Conservation (phyloP, 2,113 vertebrate species). For the Xiphophorus hellerii region DNA sequence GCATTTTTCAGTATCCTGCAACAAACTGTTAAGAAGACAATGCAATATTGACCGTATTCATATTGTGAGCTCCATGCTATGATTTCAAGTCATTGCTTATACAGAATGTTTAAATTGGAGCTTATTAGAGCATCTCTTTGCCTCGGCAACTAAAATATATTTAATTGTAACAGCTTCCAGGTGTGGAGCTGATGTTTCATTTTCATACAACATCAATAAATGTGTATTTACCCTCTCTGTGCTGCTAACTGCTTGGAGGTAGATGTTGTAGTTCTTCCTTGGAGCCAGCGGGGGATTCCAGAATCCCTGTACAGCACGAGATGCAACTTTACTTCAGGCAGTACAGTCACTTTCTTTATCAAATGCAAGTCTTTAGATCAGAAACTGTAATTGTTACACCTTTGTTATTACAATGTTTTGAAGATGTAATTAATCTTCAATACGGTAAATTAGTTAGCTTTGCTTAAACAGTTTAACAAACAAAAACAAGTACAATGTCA, state of each 20-base stretch:
- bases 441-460: background rate
- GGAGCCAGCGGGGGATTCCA: slow-evolving; percentile 96
- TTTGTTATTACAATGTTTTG: background rate
- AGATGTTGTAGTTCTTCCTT: slow-evolving; percentile 98
- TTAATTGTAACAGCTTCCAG: background rate
- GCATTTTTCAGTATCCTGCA: background rate
- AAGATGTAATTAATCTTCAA: background rate
- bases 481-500: background rate
- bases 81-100: background rate
- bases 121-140: background rate
- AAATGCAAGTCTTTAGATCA: background rate
- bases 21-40: background rate
- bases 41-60: background rate
- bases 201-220: slow-evolving; percentile 5
- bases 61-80: too few species aligned
- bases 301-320: slow-evolving; percentile 80
- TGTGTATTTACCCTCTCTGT: slow-evolving; percentile 89
- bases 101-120: background rate
- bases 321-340: background rate
- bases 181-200: background rate
- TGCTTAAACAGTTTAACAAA: background rate
- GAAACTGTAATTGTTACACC: background rate
- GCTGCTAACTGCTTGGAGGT: slow-evolving; percentile 98
- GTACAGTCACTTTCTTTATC: background rate
- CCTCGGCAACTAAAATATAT: background rate